Conservation (phyloP, 2,113 vertebrate species). For the Chroicocephalus ridibundus region DNA sequence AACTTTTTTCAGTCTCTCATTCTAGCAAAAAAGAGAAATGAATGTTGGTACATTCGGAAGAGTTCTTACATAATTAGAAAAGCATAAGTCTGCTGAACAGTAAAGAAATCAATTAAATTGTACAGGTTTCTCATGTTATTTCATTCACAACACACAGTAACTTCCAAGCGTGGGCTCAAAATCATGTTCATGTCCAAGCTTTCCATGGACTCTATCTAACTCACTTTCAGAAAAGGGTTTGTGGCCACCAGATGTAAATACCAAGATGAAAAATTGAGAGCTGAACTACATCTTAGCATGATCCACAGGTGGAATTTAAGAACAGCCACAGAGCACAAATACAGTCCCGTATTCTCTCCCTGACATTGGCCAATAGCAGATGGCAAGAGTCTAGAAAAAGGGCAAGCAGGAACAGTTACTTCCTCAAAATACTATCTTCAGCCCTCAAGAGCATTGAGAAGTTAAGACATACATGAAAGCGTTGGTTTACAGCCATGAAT, state of each 20-base stretch:
- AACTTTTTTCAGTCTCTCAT: conserved; percentile 86
- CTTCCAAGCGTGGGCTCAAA: neutral
- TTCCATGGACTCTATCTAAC: neutral
- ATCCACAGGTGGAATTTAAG: neutral
- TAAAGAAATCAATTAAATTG: neutral
- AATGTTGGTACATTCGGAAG: neutral
- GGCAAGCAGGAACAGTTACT: neutral
- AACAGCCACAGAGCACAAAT: neutral
- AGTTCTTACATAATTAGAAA: neutral
- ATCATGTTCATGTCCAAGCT: accelerated
- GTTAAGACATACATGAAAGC: neutral
- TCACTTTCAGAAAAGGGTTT: neutral
- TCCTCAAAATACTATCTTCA: neutral
- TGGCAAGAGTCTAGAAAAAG: neutral
- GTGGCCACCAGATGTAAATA: neutral
- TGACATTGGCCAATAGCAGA: neutral
- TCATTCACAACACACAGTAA: neutral
- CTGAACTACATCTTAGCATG: neutral
- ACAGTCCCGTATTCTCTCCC: neutral
- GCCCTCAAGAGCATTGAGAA: too few relatives aligned
- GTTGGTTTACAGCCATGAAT: neutral
- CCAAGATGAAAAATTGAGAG: neutral
- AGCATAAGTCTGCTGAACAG: neutral
- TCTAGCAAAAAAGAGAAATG: conserved; percentile 71
- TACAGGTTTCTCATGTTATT: neutral